These are phyloP conservation scores for Chiloscyllium plagiosum DNA, from an alignment of 2,113 vertebrate genomes.

Conservation along the genomic window DNA sequence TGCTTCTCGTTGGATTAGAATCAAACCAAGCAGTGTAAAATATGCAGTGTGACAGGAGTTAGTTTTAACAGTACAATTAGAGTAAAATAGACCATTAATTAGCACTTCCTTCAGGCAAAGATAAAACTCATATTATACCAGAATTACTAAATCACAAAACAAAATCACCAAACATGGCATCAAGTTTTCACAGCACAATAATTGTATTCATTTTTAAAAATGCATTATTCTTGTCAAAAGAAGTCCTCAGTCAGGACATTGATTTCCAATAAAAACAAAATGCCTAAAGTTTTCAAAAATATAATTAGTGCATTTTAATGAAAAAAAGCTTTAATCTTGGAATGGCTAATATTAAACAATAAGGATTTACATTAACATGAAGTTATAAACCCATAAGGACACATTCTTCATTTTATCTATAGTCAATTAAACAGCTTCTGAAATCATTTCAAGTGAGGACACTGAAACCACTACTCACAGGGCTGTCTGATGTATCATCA, in stretches of 20 bases:
- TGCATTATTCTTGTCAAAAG: background rate
- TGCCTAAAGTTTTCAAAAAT: too few relatives aligned
- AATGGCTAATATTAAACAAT: background rate
- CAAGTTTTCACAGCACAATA: background rate
- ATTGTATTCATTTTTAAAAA: background rate
- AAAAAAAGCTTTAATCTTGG: background rate
- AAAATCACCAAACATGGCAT: background rate
- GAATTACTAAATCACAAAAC: background rate
- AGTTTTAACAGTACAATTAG: background rate
- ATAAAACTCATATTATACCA: background rate
- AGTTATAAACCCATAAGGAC: background rate
- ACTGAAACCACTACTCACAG: slow-evolving; percentile 64
- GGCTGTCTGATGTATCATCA: slow-evolving; percentile 85
- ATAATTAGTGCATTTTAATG: background rate
- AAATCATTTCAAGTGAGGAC: background rate
- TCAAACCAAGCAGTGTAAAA: background rate
- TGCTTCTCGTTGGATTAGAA: background rate
- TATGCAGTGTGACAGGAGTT: background rate
- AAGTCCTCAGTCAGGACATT: background rate
- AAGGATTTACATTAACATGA: background rate
- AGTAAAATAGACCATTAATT: background rate
- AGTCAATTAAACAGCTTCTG: background rate
- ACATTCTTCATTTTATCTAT: background rate
- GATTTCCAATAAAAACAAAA: background rate
- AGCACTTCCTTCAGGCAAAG: background rate